phyloP scores from a whole-genome alignment of 2,797 vertebrate species.

The Coluber constrictor region DNA sequence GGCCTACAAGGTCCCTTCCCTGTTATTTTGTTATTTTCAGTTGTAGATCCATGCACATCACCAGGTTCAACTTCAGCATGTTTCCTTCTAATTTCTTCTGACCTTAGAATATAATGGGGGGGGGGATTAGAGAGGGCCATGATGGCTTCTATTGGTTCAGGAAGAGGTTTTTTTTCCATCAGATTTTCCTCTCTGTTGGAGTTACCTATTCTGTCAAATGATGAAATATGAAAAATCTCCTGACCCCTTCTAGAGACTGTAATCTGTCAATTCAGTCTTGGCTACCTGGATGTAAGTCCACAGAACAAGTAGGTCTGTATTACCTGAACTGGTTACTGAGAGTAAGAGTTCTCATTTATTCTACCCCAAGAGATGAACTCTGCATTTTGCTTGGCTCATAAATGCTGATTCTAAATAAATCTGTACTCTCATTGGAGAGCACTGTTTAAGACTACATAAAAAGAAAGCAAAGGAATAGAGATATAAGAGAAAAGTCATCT shows the following conservation, averaged over 20 bases:
- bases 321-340: background rate
- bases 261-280: background rate
- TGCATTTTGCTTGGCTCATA: background rate
- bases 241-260: background rate
- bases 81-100: background rate
- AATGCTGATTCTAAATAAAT: background rate
- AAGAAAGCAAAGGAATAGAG: background rate
- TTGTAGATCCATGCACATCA: background rate
- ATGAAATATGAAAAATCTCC: background rate
- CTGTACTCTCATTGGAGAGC: background rate
- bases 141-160: background rate
- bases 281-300: background rate
- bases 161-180: background rate
- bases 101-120: background rate
- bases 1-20: too few relatives aligned
- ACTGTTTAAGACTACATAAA: background rate
- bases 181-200: background rate
- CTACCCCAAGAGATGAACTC: background rate
- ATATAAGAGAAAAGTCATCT: background rate
- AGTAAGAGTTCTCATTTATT: background rate
- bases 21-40: background rate
- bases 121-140: background rate
- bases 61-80: background rate
- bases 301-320: background rate
- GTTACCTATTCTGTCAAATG: background rate